Percentiles rank a stretch among this genome's conserved stretches.
Evolutionary conservation across 2,113 vertebrate species (phyloP).

Genomic region (Bostrychus sinensis): DNA sequence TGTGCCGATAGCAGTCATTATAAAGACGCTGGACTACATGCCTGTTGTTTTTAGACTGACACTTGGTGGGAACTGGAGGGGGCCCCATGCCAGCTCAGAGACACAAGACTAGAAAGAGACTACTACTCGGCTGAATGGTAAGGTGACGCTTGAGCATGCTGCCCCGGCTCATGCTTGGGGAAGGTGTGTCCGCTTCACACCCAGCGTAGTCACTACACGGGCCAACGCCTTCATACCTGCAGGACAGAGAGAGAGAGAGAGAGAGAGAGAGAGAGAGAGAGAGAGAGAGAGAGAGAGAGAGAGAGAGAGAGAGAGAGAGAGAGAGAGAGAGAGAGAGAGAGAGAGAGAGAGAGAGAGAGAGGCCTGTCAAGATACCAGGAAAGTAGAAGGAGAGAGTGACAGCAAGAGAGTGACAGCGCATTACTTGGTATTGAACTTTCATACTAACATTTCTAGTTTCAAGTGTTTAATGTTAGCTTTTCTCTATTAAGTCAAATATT

Average conservation of each 20-base stretch:
- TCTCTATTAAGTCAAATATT: no score
- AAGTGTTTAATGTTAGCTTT: no score
- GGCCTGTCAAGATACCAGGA: not conserved
- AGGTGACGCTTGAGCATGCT: constrained; percentile 20
- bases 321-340: no score
- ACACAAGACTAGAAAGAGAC: not conserved
- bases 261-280: not conserved
- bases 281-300: no score
- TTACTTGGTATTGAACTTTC: no score
- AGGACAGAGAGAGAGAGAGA: not conserved
- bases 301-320: no score
- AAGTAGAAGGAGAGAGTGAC: not conserved
- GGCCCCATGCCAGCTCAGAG: not conserved
- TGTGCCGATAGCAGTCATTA: constrained; percentile 3
- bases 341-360: not conserved
- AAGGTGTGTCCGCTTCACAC: constrained; percentile 69
- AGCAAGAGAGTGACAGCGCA: no score
- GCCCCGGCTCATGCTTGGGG: constrained; percentile 62
- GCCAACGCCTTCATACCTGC: constrained; percentile 61
- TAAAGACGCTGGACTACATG: not conserved
- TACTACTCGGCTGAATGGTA: not conserved
- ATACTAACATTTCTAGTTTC: no score
- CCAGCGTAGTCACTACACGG: constrained; percentile 39
- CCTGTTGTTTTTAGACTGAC: constrained; percentile 4
- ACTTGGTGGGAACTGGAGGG: not conserved